Evolutionary conservation across 2,113 vertebrate genomes (phyloP).

Genomic region (Bubo blakistoni): DNA sequence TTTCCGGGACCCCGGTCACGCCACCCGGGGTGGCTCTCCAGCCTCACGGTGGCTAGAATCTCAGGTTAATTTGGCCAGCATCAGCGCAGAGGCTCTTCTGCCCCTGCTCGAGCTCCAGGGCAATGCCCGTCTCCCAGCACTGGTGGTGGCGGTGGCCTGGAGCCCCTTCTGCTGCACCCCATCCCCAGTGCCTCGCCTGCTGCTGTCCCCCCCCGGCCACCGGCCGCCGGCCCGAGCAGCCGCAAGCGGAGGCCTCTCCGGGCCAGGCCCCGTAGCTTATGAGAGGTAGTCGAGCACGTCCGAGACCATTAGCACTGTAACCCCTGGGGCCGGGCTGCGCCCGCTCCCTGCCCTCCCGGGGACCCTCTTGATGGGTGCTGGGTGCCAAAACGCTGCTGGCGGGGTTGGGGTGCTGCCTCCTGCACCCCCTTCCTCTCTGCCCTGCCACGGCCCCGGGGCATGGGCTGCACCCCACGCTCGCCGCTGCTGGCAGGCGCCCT

Average conservation of each 20-base stretch:
- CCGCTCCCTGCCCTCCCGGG: neutral
- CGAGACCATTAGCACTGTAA: constrained; percentile 49
- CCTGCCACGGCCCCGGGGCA: neutral
- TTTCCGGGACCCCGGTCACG: neutral
- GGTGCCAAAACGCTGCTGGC: constrained; percentile 18
- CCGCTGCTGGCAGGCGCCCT: neutral
- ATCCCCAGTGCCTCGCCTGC: neutral
- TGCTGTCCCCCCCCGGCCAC: neutral
- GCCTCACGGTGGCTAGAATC: neutral
- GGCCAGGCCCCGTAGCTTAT: fast-evolving
- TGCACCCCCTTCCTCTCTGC: neutral
- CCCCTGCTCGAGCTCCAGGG: neutral
- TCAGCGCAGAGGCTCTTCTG: neutral
- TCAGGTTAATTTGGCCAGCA: constrained; percentile 52
- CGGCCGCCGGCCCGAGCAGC: neutral
- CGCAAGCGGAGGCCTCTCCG: fast-evolving
- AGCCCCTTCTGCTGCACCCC: neutral
- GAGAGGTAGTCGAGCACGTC: fast-evolving
- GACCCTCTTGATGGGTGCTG: neutral
- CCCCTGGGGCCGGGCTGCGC: constrained; percentile 17
- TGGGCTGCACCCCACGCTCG: neutral
- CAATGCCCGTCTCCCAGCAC: neutral
- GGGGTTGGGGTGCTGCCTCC: neutral
- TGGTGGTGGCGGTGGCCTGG: neutral
- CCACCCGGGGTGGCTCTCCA: neutral